Conservation (phyloP, 2,888 invertebrate genomes). For the Xylota segnis region DNA sequence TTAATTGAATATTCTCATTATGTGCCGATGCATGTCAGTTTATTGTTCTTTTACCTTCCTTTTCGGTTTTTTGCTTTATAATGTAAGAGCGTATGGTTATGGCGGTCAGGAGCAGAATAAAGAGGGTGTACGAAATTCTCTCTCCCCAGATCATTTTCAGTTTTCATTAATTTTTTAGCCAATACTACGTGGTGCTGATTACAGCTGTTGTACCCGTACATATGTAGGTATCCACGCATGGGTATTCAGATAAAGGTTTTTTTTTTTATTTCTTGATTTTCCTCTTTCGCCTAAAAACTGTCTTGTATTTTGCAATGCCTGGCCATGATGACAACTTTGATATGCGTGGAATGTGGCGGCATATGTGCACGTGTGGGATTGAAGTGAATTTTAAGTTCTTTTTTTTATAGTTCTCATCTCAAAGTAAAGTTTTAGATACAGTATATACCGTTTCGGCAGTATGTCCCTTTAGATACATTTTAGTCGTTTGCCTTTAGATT, state of each 20-base stretch:
- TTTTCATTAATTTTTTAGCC: conserved; percentile 66
- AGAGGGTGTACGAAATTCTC: conserved; percentile 31
- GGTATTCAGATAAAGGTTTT: conserved; percentile 22
- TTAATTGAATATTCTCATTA: conserved; percentile 76
- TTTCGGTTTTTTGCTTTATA: conserved; percentile 13
- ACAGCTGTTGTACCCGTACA: neutral
- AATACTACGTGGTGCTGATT: neutral
- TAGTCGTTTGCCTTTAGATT: too few species aligned
- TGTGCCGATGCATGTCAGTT: conserved; percentile 56
- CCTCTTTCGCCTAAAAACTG: conserved; percentile 22
- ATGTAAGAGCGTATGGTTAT: neutral
- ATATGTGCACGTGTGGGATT: conserved; percentile 36
- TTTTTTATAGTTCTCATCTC: neutral
- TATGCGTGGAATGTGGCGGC: conserved; percentile 71
- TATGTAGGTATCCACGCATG: conserved; percentile 11
- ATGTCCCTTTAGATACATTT: too few species aligned
- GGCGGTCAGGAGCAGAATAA: neutral
- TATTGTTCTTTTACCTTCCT: conserved; percentile 46
- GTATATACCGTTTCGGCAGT: too few species aligned
- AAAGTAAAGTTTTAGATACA: neutral
- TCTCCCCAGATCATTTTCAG: conserved; percentile 59
- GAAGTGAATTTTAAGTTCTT: conserved; percentile 18
- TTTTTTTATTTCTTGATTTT: neutral
- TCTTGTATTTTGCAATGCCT: conserved; percentile 45
- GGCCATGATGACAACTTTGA: conserved; percentile 66